Conservation (phyloP, 2,113 vertebrate species). For the Anarrhichthys ocellatus region DNA sequence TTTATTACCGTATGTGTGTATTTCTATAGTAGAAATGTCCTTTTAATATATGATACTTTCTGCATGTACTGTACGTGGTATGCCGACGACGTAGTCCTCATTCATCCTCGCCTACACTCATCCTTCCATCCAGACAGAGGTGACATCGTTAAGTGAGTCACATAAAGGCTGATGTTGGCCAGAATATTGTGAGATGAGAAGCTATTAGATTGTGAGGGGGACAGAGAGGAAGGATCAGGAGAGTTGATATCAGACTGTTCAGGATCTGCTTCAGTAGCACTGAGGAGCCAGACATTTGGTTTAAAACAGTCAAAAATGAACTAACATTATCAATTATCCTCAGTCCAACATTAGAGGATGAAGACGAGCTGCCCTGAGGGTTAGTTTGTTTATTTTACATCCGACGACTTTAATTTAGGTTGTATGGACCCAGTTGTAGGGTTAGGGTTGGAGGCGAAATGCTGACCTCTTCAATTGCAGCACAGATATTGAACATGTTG, state of each 20-base stretch:
- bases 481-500: not conserved
- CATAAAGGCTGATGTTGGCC: not conserved
- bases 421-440: not conserved
- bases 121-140: not conserved
- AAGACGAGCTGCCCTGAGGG: not conserved
- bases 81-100: not conserved
- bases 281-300: not conserved
- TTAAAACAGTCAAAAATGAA: too few species aligned
- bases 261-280: too few species aligned
- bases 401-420: not conserved
- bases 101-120: not conserved
- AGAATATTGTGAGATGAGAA: not conserved
- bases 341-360: too few species aligned
- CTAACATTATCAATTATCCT: too few species aligned
- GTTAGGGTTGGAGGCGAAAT: not conserved
- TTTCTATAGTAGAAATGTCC: not conserved
- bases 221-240: not conserved
- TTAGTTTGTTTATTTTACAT: too few species aligned
- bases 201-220: not conserved
- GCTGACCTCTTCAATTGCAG: not conserved
- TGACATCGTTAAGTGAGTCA: not conserved
- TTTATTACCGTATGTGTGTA: not conserved
- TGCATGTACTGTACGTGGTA: not conserved
- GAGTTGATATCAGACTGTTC: too few species aligned
- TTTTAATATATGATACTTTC: not conserved